Conservation (phyloP, 2,113 vertebrate genomes). For the Platysteira castanea region DNA sequence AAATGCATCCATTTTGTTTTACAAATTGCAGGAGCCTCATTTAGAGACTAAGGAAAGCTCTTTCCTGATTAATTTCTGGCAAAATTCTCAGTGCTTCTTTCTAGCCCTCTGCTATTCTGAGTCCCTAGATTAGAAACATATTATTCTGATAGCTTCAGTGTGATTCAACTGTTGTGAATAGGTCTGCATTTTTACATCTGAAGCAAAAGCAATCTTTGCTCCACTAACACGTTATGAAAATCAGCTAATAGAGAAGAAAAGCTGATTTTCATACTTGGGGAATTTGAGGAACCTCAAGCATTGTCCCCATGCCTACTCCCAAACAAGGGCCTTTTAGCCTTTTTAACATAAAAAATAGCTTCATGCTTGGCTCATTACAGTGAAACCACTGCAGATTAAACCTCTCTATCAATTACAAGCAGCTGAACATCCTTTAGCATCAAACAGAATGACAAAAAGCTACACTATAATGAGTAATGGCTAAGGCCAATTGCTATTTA, state of each 20-base stretch:
- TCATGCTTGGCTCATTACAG: conserved; percentile 46
- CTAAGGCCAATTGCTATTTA: conserved; percentile 63
- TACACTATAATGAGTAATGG: conserved; percentile 57
- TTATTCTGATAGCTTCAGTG: neutral
- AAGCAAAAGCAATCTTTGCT: conserved; percentile 24
- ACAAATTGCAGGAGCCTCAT: neutral
- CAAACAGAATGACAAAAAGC: conserved; percentile 70
- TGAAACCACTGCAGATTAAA: conserved; percentile 58
- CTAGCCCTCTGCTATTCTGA: neutral
- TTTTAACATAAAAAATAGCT: conserved; percentile 36
- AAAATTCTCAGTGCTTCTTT: neutral
- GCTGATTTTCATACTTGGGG: neutral
- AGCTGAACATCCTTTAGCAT: conserved; percentile 62
- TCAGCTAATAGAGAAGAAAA: neutral
- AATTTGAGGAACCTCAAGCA: neutral
- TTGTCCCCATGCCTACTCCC: neutral
- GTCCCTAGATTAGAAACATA: neutral
- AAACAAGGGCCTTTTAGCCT: neutral
- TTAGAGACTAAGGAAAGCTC: neutral
- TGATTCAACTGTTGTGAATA: neutral
- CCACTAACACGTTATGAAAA: neutral
- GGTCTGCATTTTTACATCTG: conserved; percentile 18
- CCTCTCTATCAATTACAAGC: conserved; percentile 58
- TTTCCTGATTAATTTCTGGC: neutral
- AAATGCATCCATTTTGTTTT: neutral